Evolutionary conservation across 2,797 vertebrate genomes (phyloP).

Genomic region (Diceros bicornis): DNA sequence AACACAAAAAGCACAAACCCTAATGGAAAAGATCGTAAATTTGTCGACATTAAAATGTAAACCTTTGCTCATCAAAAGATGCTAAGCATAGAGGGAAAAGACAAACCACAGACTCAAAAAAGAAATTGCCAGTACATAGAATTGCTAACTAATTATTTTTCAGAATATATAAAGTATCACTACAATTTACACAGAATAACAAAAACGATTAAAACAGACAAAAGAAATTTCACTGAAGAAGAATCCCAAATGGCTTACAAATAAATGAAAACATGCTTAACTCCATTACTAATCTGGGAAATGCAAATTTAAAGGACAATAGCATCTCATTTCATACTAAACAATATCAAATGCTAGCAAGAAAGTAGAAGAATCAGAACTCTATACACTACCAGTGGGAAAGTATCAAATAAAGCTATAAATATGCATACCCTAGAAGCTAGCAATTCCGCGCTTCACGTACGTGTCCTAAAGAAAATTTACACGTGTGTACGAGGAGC

Average conservation of each 20-base stretch:
- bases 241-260: background rate
- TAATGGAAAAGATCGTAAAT: background rate
- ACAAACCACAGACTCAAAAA: background rate
- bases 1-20: background rate
- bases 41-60: background rate
- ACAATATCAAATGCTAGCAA: background rate
- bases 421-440: background rate
- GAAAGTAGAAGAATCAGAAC: background rate
- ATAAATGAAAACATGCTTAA: slow-evolving; percentile 43
- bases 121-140: background rate
- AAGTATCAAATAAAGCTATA: background rate
- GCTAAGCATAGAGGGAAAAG: background rate
- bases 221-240: slow-evolving; percentile 12
- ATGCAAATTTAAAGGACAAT: slow-evolving; percentile 17
- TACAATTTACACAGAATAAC: background rate
- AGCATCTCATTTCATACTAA: background rate
- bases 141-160: background rate
- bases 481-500: background rate
- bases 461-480: background rate
- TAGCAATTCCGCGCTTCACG: background rate
- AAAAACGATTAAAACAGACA: slow-evolving; percentile 14
- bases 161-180: background rate
- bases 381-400: background rate
- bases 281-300: background rate
- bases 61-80: background rate